Evolutionary conservation across 2,888 invertebrate genomes (phyloP).

Genomic region (Cerastis rubricosa): DNA sequence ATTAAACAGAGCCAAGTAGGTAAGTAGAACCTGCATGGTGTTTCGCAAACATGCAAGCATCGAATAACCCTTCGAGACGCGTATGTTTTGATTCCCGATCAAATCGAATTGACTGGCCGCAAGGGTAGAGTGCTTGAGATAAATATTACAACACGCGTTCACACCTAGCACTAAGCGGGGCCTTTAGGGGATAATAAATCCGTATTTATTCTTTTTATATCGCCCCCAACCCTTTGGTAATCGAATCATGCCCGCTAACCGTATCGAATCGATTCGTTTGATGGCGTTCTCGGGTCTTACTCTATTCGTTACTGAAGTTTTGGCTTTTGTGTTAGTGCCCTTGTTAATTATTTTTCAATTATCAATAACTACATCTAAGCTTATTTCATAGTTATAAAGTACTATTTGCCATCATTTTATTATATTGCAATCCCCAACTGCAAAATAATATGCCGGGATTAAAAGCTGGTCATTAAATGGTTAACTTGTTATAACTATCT

Average conservation of each 20-base stretch:
- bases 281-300: slow-evolving; percentile 33
- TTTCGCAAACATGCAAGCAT: slow-evolving; percentile 16
- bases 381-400: background rate
- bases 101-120: slow-evolving; percentile 87
- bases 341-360: slow-evolving; percentile 24
- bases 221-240: slow-evolving; percentile 83
- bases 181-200: slow-evolving; percentile 90
- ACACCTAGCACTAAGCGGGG: slow-evolving; percentile 87
- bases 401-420: background rate
- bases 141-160: slow-evolving; percentile 89
- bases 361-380: background rate
- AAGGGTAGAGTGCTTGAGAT: slow-evolving; percentile 79
- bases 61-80: slow-evolving; percentile 72
- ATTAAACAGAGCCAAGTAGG: no score
- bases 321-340: slow-evolving; percentile 2
- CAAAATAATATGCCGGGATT: background rate
- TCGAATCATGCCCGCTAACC: slow-evolving; percentile 85
- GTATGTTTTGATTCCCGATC: slow-evolving; percentile 85
- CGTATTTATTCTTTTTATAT: slow-evolving; percentile 90
- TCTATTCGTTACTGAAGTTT: slow-evolving; percentile 46
- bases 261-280: slow-evolving; percentile 85
- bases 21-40: background rate
- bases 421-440: background rate
- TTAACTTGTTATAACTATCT: background rate
- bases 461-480: background rate